Base-by-base conservation (phyloP, 2,797 vertebrate genomes). In the Dallia pectoralis region DNA sequence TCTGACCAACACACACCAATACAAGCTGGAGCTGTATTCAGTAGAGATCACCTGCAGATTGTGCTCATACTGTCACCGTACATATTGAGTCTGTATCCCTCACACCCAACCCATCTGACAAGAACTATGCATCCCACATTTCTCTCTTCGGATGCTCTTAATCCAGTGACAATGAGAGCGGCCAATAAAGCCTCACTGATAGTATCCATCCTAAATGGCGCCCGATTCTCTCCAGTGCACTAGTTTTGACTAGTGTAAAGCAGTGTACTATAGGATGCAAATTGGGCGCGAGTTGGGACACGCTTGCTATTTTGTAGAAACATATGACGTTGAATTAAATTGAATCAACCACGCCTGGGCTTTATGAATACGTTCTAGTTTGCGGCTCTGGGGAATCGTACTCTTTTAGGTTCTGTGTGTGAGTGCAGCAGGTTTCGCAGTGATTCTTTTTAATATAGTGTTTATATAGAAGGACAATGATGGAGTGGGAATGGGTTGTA, bases 41-140 rank as follows among this genome's bases (percentile, higher is more conserved):
- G 48, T 14, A 0, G 29, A 67, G 49, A 71, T 68, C 29, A 18
- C 44, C 40, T 82, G 68, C 70, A 67, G 51, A 75, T 51, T 62
- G 61, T 59, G 72, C 71, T 40, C 67, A 48, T 71, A 14, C 25
- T 66, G 73, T 70, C 77, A 77, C 81, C 33, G 5, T 84, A 84
- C 81, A 79, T 72, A 77, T 75, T 56, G 70, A 22, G 22, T 61
- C 61, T 30, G 61, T 18, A 32, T 56, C 15, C 27, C 66, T 3
- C 66, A 59, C 70, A 56, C 27, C 70, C 59, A 62, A 36, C 61
- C 83, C 88, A 87, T 86, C 77, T 86, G 86, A 84, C 1, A 81
- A 83, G 70, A 74, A 76, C 86, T 86, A 80, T 36, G 79, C 86
- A 83, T 81, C 11, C 40, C 40, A 12, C 3, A 67, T 76, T 74